Base-by-base conservation (phyloP, 2,888 invertebrate species). In the Epirrita christyi region DNA sequence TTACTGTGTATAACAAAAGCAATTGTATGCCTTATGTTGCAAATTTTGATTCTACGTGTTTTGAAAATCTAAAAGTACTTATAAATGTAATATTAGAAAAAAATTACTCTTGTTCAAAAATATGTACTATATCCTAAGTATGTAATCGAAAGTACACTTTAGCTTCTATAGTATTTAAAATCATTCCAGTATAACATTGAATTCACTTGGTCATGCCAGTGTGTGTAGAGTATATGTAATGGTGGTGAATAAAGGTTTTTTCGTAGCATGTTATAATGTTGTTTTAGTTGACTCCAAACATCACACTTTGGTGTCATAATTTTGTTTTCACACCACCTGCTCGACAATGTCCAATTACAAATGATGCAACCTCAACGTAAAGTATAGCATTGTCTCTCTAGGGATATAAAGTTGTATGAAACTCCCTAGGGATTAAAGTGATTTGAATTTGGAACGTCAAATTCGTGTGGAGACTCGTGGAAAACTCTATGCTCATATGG, bases 261-360 rank as follows among this genome's bases (percentile, higher is more conserved):
- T 78, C 75, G 76, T 80, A 85, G 83, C 81, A 78, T 74, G 59
- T 55, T 73, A 57, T 44, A 63, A 59, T 56, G 34, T 58, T 67
- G 72, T 83, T 83, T 86, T 74, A 77, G 76, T 82, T 70, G 6
- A 37, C 11, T 36, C 14, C 13, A 13, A 27, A 4, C 21, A n/a
- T n/a, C n/a, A n/a, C n/a, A n/a, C n/a, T n/a, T n/a, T n/a, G n/a
- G n/a, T n/a, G n/a, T n/a, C n/a, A n/a, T n/a, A n/a, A n/a, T n/a
- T n/a, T n/a, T n/a, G n/a, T n/a, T n/a, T n/a, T n/a, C n/a, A n/a
- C n/a, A n/a, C n/a, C n/a, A n/a, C n/a, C n/a, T n/a, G n/a, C n/a
- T n/a, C n/a, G n/a, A n/a, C n/a, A n/a, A n/a, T n/a, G n/a, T n/a
- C n/a, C n/a, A n/a, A n/a, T n/a, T n/a, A n/a, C n/a, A n/a, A n/a